Evolutionary conservation across 1,140 invertebrate genomes (phyloP).

Genomic region (Apis cerana): DNA sequence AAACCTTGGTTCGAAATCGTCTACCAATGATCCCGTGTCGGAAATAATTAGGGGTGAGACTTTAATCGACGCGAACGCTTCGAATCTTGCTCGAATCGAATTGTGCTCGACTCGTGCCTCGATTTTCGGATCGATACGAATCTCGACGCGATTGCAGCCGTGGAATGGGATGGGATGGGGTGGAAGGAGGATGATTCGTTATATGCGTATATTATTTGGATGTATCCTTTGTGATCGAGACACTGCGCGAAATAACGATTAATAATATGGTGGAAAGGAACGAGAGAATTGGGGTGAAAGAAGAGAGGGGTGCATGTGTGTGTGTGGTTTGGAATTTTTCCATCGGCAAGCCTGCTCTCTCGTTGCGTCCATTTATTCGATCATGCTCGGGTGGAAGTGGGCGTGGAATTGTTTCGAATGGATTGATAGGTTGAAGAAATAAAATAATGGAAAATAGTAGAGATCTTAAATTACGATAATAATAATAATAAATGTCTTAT

Average conservation of each 20-base stretch:
- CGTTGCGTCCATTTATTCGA: neutral
- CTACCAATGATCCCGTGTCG: constrained; percentile 21
- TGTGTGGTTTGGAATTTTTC: constrained; percentile 10
- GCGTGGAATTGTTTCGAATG: neutral
- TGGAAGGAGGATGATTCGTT: neutral
- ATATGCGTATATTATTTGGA: neutral
- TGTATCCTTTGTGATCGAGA: neutral
- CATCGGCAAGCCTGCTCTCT: neutral
- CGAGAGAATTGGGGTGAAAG: neutral
- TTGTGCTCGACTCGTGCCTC: neutral
- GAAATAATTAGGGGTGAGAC: constrained; percentile 51
- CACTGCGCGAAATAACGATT: constrained; percentile 7
- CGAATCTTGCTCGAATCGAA: neutral
- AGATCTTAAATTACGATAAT: neutral
- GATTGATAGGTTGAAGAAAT: neutral
- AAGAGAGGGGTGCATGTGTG: neutral
- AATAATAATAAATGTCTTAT: neutral
- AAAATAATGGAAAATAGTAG: too few species aligned
- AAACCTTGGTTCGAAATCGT: neutral
- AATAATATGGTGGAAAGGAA: neutral
- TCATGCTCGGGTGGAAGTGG: too few species aligned
- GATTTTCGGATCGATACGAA: constrained; percentile 36
- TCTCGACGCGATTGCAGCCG: constrained; percentile 22
- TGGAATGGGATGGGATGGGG: neutral
- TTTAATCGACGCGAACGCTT: constrained; percentile 38